phyloP scores from a whole-genome alignment of 1,140 invertebrate species.

The Oryctes rhinoceros region DNA sequence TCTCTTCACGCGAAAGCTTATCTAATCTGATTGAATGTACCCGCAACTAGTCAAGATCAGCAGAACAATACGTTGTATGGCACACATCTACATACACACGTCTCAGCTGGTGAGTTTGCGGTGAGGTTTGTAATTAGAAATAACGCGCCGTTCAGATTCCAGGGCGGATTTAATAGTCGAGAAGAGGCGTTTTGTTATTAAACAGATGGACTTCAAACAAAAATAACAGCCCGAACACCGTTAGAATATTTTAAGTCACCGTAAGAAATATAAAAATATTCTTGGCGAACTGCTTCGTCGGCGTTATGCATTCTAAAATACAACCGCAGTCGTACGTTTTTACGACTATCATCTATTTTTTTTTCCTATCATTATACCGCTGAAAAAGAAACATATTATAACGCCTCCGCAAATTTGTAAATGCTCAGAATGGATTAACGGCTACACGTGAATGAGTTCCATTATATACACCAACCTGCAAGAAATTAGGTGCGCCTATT shows the following conservation, averaged over 20 bases:
- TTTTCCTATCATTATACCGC: neutral
- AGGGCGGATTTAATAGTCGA: neutral
- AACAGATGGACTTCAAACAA: slow-evolving; percentile 14
- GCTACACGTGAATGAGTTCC: neutral
- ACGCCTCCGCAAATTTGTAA: neutral
- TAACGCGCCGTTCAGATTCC: neutral
- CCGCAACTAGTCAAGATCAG: neutral
- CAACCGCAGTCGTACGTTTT: neutral
- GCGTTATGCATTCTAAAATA: neutral
- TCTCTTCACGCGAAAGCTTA: neutral
- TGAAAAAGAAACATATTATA: neutral
- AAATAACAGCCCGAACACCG: neutral
- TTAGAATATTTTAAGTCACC: neutral
- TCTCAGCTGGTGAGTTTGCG: neutral
- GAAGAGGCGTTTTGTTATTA: slow-evolving; percentile 18
- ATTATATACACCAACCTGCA: too few species aligned
- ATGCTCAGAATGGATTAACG: neutral
- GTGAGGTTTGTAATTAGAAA: neutral
- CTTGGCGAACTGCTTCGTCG: neutral
- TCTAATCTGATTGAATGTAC: neutral
- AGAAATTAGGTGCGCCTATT: too few species aligned
- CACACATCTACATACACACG: neutral
- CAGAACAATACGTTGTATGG: neutral
- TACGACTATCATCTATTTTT: neutral
- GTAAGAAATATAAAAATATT: slow-evolving; percentile 5